Percentiles rank a stretch among this genome's conserved stretches.
Conservation (phyloP, 2,797 vertebrate species). For the Epinephelus coioides region DNA sequence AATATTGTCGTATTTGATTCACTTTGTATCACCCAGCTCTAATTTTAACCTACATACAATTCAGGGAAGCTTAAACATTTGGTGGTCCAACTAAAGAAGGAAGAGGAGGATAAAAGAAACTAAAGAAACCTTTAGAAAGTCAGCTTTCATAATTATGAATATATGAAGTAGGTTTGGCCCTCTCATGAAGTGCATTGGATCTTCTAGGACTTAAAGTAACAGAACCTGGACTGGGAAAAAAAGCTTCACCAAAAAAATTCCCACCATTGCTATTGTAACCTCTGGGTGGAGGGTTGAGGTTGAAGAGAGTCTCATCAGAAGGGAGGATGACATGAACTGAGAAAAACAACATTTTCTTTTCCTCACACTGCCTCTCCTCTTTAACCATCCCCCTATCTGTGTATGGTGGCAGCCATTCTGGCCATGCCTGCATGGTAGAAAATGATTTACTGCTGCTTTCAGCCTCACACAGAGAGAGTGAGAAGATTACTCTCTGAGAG, state of each 20-base stretch:
- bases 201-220: conserved; percentile 5
- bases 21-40: too few relatives aligned
- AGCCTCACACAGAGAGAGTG: conserved; percentile 60
- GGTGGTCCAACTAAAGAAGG: neutral
- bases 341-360: conserved; percentile 63
- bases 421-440: conserved; percentile 55
- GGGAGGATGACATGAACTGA: conserved; percentile 52
- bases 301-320: conserved; percentile 48
- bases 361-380: conserved; percentile 49
- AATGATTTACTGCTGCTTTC: conserved; percentile 73
- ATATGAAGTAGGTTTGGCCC: neutral
- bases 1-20: too few relatives aligned
- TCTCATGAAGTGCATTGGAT: neutral
- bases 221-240: conserved; percentile 24
- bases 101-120: neutral
- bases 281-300: conserved; percentile 41
- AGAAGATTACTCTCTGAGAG: conserved; percentile 62
- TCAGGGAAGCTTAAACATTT: neutral
- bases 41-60: neutral
- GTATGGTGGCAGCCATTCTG: conserved; percentile 56
- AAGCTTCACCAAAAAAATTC: conserved; percentile 13
- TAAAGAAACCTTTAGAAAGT: neutral
- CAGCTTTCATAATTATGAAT: neutral
- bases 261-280: conserved; percentile 35
- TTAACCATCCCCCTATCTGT: conserved; percentile 56